Evolutionary conservation across 2,113 vertebrate genomes (phyloP), one percentile per base, ranked within the genome.

Genomic region (Prunella himalayana): DNA sequence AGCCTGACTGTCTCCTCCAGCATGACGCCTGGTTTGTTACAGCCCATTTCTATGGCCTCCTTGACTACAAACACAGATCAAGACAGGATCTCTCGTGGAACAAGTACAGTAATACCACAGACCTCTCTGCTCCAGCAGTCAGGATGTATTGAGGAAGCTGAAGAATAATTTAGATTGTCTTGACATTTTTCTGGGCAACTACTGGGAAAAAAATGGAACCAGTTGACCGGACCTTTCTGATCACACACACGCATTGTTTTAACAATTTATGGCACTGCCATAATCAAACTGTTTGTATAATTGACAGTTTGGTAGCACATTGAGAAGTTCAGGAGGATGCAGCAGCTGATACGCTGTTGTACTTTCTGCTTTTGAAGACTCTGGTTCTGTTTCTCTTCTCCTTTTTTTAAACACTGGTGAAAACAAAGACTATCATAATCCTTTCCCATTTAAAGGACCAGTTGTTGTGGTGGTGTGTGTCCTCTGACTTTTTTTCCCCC

Each of bases 1-100:
- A 99, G 98, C 95, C 98, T 99, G 92, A 99, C 99, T 81, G 99
- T 98, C 91, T 97, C 99, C 51, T 98, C 99, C 13, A 97, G 98
- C 94, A 98, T 99, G 96, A 73, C 98, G 2, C 98, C 98, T 39
- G 93, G 98, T 56, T 97, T 99, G 79, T 97, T 98, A 75, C 98
- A 98, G 92, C 98, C 98, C 42, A 98, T 99, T 51, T 95, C 98
- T 54, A 60, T 99, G 97, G 95, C 98, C 86, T 97, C 98, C 41
- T 95, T 99, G 91, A 98, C 98, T 41, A 96, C 98, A 73, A 98
- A 93, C 88, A 93, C 98, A 75, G 98, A 98, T 80, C 98, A 99
- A 96, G 98, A 99, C 64, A 98, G 98, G 51, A 97, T 99, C 71
- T 98, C 99, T 71, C 98, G 98, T 66, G 98, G 98, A 91, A 98